These are phyloP conservation scores for Ephestia elutella DNA, from an alignment of 1,140 invertebrate species.

Conservation along the genomic window DNA sequence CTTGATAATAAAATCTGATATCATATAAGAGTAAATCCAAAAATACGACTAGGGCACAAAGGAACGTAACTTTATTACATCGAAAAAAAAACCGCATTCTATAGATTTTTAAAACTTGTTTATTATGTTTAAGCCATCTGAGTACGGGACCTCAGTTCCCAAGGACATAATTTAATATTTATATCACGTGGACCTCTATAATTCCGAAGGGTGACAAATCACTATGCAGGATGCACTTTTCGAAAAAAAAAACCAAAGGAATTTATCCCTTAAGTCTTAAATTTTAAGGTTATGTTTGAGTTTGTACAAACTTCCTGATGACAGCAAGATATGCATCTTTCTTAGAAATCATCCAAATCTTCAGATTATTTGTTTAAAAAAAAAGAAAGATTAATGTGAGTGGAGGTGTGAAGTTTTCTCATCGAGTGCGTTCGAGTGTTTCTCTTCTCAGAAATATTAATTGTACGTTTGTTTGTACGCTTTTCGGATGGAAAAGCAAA, in stretches of 20 bases:
- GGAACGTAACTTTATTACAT: conserved; percentile 27
- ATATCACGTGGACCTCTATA: conserved; percentile 27
- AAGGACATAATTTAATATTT: conserved; percentile 57
- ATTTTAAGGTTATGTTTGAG: conserved; percentile 13
- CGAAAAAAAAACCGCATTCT: conserved; percentile 39
- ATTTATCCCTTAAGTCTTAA: conserved; percentile 14
- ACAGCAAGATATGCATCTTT: conserved; percentile 26
- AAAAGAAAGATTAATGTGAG: conserved; percentile 55
- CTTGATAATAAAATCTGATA: not conserved
- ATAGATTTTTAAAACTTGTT: conserved; percentile 38
- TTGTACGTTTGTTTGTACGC: not conserved
- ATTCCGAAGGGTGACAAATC: conserved; percentile 39
- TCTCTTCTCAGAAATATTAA: conserved; percentile 16
- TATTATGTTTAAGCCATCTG: conserved; percentile 31
- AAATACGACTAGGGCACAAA: not conserved
- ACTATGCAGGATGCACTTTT: conserved; percentile 25
- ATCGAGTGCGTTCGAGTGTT: conserved; percentile 19
- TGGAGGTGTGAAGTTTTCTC: conserved; percentile 52
- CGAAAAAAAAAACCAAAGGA: not conserved
- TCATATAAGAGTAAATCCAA: not conserved
- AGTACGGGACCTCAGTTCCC: conserved; percentile 42
- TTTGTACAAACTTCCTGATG: not conserved
- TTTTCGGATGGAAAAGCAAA: conserved; percentile 2
- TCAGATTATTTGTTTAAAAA: conserved; percentile 46
- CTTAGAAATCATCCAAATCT: conserved; percentile 39